Conservation (phyloP, 1,140 invertebrate species). For the Propsilocerus akamusi region DNA sequence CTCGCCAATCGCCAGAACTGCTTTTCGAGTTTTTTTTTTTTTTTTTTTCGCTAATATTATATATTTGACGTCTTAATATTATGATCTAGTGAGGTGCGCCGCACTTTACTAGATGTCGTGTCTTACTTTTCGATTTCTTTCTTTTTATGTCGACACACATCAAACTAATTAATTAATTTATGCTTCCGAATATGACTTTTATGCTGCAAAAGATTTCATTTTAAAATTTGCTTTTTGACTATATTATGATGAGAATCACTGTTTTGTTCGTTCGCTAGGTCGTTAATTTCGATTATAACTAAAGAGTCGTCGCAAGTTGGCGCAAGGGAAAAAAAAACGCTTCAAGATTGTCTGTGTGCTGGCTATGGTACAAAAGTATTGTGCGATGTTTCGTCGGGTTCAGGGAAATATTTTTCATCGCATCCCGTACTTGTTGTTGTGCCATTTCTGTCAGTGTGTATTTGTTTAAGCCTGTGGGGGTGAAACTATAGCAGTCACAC, state of each 20-base stretch:
- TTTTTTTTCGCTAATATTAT: too few species aligned
- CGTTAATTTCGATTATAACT: constrained; percentile 3
- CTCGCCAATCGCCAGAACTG: too few species aligned
- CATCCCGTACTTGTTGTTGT: too few species aligned
- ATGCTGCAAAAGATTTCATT: background rate
- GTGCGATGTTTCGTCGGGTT: too few species aligned
- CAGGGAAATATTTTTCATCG: too few species aligned
- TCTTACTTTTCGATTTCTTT: background rate
- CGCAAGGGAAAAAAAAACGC: background rate
- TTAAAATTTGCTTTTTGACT: background rate
- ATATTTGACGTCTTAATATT: too few species aligned
- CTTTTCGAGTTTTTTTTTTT: too few species aligned
- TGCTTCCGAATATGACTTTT: background rate
- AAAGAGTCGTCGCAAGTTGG: background rate
- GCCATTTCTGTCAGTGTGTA: background rate
- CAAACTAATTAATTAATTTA: background rate
- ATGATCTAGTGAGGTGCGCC: too few species aligned
- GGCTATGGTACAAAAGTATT: background rate
- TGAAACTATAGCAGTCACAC: too few species aligned
- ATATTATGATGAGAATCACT: constrained; percentile 1
- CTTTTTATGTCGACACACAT: too few species aligned
- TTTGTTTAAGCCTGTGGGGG: background rate
- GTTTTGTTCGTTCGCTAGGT: background rate
- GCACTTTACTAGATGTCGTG: too few species aligned
- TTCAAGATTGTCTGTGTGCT: background rate